Percentiles rank a stretch among this genome's conserved stretches.
Conservation (phyloP, 2,113 vertebrate genomes). For the Paramormyrops kingsleyae region DNA sequence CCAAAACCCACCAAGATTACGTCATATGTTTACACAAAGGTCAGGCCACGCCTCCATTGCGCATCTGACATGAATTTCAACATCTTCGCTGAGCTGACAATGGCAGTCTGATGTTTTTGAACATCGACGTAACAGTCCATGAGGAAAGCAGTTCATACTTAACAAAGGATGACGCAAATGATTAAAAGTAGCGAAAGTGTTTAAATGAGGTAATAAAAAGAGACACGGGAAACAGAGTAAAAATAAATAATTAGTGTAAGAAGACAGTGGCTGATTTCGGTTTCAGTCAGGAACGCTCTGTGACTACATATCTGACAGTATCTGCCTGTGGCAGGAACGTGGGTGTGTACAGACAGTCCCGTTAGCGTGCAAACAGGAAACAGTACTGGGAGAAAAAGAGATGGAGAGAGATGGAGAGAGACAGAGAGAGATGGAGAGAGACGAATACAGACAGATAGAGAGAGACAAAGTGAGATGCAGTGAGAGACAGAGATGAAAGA, state of each 20-base stretch:
- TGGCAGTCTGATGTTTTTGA: neutral
- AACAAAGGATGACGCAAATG: neutral
- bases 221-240: neutral
- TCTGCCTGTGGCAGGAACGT: neutral
- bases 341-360: neutral
- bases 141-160: neutral
- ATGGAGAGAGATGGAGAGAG: neutral
- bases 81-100: neutral
- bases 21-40: neutral
- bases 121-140: neutral
- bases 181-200: neutral
- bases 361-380: neutral
- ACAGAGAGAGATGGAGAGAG: neutral
- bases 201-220: neutral
- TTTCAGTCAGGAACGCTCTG: neutral
- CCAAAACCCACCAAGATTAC: neutral
- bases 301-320: neutral
- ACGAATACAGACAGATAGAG: too few species aligned
- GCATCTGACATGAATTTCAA: neutral
- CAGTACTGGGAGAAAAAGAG: neutral
- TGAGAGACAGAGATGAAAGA: neutral
- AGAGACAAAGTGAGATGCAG: neutral
- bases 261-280: neutral
- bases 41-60: neutral
- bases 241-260: neutral